Base-by-base conservation (phyloP, 2,888 invertebrate genomes). In the Drosophila mettleri region DNA sequence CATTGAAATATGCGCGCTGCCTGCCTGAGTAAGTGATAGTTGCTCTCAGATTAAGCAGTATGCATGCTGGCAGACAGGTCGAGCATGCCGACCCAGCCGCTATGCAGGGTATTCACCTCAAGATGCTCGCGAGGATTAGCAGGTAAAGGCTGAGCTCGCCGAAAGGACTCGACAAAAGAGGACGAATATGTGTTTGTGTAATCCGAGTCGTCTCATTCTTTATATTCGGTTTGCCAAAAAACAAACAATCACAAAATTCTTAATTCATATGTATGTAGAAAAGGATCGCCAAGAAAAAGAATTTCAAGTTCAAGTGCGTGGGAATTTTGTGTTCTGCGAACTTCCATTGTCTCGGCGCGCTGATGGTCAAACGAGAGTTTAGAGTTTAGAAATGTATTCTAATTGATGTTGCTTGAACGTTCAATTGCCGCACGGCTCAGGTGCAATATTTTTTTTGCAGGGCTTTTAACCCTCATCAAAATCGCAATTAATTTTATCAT, bases 241-340 rank as follows among this genome's bases (percentile, higher is more conserved):
- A n/a, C 3, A 45, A 29, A 18, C 1, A 53, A 57, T 27, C 59
- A 57, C 74, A 51, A 75, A 63, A 62, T 58, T 51, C 48, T 43
- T 22, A 18, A 36, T 22, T 61, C 36, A 63, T 58, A 71, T 57
- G 55, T 62, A 67, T 74, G 72, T 78, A 65, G 72, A 88, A 86
- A 86, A 84, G 80, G 71, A 49, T 43, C 53, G 55, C 54, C 48
- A 64, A 63, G 49, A 54, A 49, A 46, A 59, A 55, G 82, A 80
- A 81, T 79, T 69, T 89, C 89, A 82, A 82, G 82, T 88, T 88
- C 87, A 84, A 88, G 87, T 85, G 89, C 86, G 86, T 86, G 86
- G 89, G 86, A 86, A 89, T 74, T 71, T 75, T 22, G 24, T 63
- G 63, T 89, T 86, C 89, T 71, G 69, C 80, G 86, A 86, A 86